These are phyloP conservation scores for Cephalotes varians DNA, from an alignment of 2,888 invertebrate genomes.

Conservation along the genomic window DNA sequence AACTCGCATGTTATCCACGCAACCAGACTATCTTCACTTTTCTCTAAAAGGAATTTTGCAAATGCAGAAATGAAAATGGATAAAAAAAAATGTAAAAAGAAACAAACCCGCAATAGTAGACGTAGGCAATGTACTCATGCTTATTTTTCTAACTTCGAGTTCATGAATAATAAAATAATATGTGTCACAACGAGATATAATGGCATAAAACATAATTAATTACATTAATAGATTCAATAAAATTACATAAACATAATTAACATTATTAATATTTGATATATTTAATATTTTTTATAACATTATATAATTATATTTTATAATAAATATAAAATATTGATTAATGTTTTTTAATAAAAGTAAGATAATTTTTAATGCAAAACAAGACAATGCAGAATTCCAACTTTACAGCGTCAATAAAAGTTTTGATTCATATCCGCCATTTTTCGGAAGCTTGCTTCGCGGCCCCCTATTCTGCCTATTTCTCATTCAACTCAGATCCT, in stretches of 20 bases:
- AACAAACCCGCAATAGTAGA: background rate
- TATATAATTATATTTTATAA: too few species aligned
- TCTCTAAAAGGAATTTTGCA: background rate
- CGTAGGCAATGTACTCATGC: background rate
- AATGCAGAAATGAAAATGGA: background rate
- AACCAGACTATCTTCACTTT: background rate
- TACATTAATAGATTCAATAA: too few species aligned
- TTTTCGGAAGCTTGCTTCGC: background rate
- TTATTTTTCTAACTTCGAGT: background rate
- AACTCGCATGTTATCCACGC: background rate
- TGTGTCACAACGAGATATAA: background rate
- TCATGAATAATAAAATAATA: constrained; percentile 14
- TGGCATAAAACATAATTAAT: background rate
- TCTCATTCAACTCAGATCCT: constrained; percentile 41
- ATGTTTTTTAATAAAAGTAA: too few species aligned
- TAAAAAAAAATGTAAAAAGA: background rate
- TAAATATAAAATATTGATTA: too few species aligned
- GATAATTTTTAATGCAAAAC: background rate
- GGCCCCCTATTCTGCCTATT: constrained; percentile 22
- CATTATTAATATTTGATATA: too few species aligned
- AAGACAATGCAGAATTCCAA: background rate
- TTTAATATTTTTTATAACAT: too few species aligned
- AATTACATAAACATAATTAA: too few species aligned
- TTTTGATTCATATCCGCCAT: background rate
- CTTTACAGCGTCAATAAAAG: background rate